Evolutionary conservation across 2,888 invertebrate species (phyloP).

Genomic region (Acrobasis suavella): DNA sequence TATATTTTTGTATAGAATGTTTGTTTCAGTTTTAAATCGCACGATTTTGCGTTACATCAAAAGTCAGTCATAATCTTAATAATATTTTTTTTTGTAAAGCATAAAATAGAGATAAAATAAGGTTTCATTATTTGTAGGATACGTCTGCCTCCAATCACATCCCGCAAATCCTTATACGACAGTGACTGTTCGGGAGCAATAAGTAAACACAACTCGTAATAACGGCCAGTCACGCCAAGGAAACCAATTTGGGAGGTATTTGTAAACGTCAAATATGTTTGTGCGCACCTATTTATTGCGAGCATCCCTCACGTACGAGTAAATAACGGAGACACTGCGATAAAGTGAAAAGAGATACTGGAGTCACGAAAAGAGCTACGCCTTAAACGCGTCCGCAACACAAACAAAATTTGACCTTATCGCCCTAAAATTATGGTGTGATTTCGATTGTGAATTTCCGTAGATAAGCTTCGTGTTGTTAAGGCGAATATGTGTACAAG

Average conservation of each 20-base stretch:
- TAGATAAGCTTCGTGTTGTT: conserved; percentile 51
- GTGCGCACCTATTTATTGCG: conserved; percentile 79
- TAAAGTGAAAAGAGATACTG: conserved; percentile 80
- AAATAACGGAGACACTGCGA: conserved; percentile 80
- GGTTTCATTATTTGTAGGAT: neutral
- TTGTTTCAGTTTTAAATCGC: neutral
- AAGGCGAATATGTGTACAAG: conserved; percentile 69
- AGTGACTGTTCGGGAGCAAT: conserved; percentile 58
- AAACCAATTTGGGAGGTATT: conserved; percentile 79
- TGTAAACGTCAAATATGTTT: conserved; percentile 81
- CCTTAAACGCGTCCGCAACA: conserved; percentile 53
- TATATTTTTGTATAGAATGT: neutral
- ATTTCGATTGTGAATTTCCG: conserved; percentile 48
- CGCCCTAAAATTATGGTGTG: conserved; percentile 46
- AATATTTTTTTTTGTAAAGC: neutral
- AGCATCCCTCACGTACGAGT: conserved; percentile 80
- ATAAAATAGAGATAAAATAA: neutral
- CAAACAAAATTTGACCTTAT: conserved; percentile 52
- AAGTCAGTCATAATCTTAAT: neutral
- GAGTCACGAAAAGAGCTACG: conserved; percentile 54
- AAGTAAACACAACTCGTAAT: conserved; percentile 74
- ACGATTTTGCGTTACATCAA: neutral
- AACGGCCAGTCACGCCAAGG: conserved; percentile 75
- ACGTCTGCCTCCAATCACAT: conserved; percentile 21
- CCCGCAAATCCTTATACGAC: conserved; percentile 42